These are phyloP conservation scores for Apamea epomidion DNA, from an alignment of 2,888 invertebrate genomes.

Conservation along the genomic window DNA sequence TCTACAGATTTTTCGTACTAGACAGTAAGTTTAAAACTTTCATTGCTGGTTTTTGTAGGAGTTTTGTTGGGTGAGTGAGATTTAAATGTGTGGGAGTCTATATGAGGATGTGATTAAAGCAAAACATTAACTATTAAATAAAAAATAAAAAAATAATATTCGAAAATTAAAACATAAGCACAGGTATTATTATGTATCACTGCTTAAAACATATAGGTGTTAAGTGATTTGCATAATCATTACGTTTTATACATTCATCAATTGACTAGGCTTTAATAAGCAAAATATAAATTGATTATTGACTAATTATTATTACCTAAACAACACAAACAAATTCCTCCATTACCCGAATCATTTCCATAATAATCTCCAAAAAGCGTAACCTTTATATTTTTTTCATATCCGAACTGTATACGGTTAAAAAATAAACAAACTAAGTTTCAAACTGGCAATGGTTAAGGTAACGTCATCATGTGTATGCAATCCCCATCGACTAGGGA, in stretches of 20 bases:
- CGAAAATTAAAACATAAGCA: background rate
- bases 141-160: background rate
- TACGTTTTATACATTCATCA: no score
- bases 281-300: no score
- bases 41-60: slow-evolving; percentile 62
- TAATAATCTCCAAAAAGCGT: background rate
- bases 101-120: background rate
- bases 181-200: background rate
- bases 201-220: no score
- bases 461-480: background rate
- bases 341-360: background rate
- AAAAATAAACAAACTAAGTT: background rate
- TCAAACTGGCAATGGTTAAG: background rate
- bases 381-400: background rate
- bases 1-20: no score
- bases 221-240: no score
- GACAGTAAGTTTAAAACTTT: slow-evolving; percentile 68
- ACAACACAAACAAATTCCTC: background rate
- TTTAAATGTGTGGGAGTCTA: background rate
- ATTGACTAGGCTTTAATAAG: no score
- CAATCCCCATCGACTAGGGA: background rate
- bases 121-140: background rate
- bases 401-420: background rate
- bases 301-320: background rate
- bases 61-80: background rate